Conservation (phyloP, 2,888 invertebrate genomes). For the Drosophila subquinaria region DNA sequence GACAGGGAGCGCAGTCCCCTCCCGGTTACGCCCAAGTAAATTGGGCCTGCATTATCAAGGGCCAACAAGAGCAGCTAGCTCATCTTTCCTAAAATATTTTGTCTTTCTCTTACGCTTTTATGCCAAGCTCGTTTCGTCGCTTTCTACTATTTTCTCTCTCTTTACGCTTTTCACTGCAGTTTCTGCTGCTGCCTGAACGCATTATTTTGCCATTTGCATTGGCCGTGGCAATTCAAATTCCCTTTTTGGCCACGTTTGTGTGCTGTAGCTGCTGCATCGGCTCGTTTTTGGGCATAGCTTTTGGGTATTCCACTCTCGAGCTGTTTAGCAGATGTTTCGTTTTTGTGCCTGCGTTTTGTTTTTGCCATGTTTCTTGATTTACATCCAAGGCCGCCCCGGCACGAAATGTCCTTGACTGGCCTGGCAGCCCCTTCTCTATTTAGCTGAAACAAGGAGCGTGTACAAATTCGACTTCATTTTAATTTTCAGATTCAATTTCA, state of each 20-base stretch:
- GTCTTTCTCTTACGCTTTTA: conserved; percentile 5
- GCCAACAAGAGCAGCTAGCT: conserved; percentile 2
- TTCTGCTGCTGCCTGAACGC: conserved; percentile 51
- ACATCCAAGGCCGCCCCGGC: conserved; percentile 41
- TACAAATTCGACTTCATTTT: conserved; percentile 37
- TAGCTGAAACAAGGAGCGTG: conserved; percentile 6
- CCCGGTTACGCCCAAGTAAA: neutral
- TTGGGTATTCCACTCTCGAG: conserved; percentile 14
- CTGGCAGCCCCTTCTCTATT: neutral
- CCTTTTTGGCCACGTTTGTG: conserved; percentile 39
- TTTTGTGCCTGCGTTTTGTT: conserved; percentile 16
- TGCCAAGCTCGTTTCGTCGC: conserved; percentile 3
- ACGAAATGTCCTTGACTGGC: conserved; percentile 39
- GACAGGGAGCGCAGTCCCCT: neutral
- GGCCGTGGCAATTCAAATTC: conserved; percentile 31
- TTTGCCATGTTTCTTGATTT: conserved; percentile 36
- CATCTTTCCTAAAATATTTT: neutral
- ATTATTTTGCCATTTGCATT: conserved; percentile 67
- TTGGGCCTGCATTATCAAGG: conserved; percentile 24
- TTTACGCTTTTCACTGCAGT: conserved; percentile 5
- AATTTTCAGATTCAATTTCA: conserved; percentile 41
- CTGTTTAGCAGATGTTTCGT: conserved; percentile 34
- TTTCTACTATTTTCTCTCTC: conserved; percentile 1
- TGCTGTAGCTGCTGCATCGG: conserved; percentile 10
- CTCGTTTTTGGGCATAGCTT: conserved; percentile 23